Conservation (phyloP, 2,888 invertebrate species). For the Epistrophe eligans region DNA sequence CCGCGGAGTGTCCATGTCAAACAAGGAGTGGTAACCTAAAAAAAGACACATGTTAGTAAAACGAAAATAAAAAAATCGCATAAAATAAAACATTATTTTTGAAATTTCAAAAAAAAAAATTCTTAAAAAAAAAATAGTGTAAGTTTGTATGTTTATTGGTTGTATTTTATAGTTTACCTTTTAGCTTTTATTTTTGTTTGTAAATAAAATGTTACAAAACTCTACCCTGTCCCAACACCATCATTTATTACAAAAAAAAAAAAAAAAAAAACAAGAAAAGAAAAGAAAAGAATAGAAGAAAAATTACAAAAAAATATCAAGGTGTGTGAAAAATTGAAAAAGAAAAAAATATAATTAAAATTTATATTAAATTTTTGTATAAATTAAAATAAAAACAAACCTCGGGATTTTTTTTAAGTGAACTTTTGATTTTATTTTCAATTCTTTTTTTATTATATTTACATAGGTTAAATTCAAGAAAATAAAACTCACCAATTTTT, state of each 20-base stretch:
- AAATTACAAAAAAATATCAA: slow-evolving; percentile 20
- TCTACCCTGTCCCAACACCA: slow-evolving; percentile 43
- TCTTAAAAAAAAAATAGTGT: not conserved
- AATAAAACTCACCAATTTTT: slow-evolving; percentile 40
- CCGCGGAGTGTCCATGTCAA: slow-evolving; percentile 61
- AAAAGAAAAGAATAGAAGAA: not conserved
- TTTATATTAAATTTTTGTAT: not conserved
- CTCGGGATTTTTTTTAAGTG: slow-evolving; percentile 4
- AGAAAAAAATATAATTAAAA: not conserved
- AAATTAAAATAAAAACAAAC: slow-evolving; percentile 55
- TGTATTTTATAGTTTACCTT: slow-evolving; percentile 21
- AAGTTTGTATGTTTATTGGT: not conserved
- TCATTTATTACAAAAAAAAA: slow-evolving; percentile 9
- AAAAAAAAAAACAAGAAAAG: not conserved
- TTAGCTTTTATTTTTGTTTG: not conserved
- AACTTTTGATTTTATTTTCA: slow-evolving; percentile 43
- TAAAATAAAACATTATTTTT: not conserved
- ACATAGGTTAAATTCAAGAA: slow-evolving; percentile 43
- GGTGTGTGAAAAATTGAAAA: slow-evolving; percentile 5
- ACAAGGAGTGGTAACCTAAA: slow-evolving; percentile 76
- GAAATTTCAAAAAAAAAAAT: not conserved
- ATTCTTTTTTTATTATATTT: slow-evolving; percentile 55
- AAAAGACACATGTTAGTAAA: slow-evolving; percentile 78
- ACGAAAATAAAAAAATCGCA: slow-evolving; percentile 11
- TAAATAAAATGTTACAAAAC: slow-evolving; percentile 3